These are phyloP conservation scores for Sipha maydis DNA, from an alignment of 2,888 invertebrate genomes.

Conservation along the genomic window DNA sequence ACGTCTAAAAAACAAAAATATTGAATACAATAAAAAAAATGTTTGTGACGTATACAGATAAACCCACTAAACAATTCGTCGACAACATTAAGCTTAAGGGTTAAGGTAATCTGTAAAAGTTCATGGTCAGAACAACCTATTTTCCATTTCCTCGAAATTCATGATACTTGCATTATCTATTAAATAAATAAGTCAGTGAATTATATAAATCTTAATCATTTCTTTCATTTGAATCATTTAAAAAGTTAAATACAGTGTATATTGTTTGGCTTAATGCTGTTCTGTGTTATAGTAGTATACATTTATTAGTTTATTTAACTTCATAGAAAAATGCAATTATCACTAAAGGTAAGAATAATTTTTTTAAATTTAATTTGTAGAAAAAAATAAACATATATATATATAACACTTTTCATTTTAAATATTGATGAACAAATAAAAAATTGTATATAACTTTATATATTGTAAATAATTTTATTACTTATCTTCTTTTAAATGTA, in stretches of 20 bases:
- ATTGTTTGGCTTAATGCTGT: conserved; percentile 1
- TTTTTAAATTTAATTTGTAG: background rate
- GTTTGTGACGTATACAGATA: background rate
- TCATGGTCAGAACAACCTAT: conserved; percentile 16
- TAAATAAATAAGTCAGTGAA: conserved; percentile 7
- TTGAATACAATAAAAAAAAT: background rate
- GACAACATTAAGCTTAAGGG: conserved; percentile 8
- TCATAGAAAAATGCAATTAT: conserved; percentile 35
- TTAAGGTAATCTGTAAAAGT: conserved; percentile 46
- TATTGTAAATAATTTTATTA: too few species aligned
- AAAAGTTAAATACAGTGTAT: background rate
- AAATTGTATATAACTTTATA: too few species aligned
- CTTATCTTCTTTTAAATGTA: too few species aligned
- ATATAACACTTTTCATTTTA: background rate
- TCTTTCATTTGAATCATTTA: conserved; percentile 15
- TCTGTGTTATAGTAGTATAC: background rate
- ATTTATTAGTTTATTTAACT: background rate
- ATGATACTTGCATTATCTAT: conserved; percentile 5
- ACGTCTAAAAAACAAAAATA: background rate
- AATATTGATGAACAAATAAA: too few species aligned
- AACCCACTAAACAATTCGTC: background rate
- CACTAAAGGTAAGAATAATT: conserved; percentile 27
- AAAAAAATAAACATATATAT: background rate
- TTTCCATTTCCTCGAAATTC: conserved; percentile 14
- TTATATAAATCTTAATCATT: conserved; percentile 23